phyloP scores from a whole-genome alignment of 2,797 vertebrate genomes.

The Typhlichthys eigenmanni region DNA sequence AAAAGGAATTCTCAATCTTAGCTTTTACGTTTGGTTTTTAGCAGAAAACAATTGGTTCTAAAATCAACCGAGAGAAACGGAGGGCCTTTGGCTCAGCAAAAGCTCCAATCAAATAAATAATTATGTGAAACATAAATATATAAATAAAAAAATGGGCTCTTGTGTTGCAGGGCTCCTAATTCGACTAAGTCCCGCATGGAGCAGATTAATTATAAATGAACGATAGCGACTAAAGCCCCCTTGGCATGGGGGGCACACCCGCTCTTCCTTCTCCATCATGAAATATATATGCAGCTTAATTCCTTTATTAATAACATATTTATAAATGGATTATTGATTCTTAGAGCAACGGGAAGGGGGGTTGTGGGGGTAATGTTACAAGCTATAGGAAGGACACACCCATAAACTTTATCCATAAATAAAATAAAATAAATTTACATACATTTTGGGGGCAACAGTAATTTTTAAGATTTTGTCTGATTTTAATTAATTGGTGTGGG shows the following conservation, averaged over 20 bases:
- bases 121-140: not conserved
- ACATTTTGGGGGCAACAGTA: conserved; percentile 13
- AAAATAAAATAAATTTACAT: conserved; percentile 16
- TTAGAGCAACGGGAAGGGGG: conserved; percentile 30
- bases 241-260: conserved; percentile 57
- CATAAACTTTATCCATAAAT: conserved; percentile 50
- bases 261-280: conserved; percentile 64
- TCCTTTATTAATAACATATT: conserved; percentile 79
- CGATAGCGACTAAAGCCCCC: conserved; percentile 69
- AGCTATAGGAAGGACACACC: conserved; percentile 33
- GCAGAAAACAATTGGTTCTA: too few species aligned
- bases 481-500: conserved; percentile 23
- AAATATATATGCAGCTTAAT: conserved; percentile 79
- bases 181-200: conserved; percentile 67
- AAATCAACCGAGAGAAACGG: too few species aligned
- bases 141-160: conserved; percentile 24
- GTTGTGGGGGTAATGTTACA: too few species aligned
- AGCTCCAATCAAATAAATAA: too few species aligned
- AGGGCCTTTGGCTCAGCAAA: too few species aligned
- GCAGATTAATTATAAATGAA: conserved; percentile 80
- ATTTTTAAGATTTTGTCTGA: conserved; percentile 16
- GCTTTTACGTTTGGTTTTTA: too few species aligned
- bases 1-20: too few species aligned
- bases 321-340: conserved; percentile 76
- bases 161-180: conserved; percentile 67